Evolutionary conservation across 2,797 vertebrate species (phyloP), one percentile per base, ranked within the genome.

Genomic region (Eremophila alpestris): DNA sequence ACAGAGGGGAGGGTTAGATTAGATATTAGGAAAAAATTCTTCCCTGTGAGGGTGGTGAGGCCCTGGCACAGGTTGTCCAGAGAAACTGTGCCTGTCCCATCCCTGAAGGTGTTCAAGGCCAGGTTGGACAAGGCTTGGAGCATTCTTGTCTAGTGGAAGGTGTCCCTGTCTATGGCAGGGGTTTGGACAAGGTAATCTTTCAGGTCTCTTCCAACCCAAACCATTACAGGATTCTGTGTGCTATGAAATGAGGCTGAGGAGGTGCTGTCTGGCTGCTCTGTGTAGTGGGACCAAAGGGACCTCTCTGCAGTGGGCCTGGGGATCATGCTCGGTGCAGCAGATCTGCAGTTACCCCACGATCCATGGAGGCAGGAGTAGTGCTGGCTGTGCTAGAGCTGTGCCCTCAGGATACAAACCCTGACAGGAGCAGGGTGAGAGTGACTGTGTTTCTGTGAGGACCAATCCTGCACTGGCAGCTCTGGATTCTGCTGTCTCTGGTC

Each of bases 341-440:
- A 24, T 36, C 40, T 58, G 5, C 34, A 41, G 19, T 41, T 41
- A 64, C 10, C 19, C 34, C 16, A 1, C 0, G 7, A 11, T 3
- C 45, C 30, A 0, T 60, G n/a, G 74, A 18, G 22, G 24, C 1
- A 0, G 23, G 48, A 41, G 13, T 5, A 6, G 14, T 19, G 62
- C 46, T 83, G 65, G 40, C 45, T 2, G 8, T 2, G 11, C 59
- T 41, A 4, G 20, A 40, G 46, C 60, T 21, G 0, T 22, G n/a
- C 63, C 17, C 38, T 70, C 11, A 5, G 69, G 9, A 2, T 62
- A 30, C 32, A 14, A 12, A 32, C 7, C 20, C 45, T 38, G 77
- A 17, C 2, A 9, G 8, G 45, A 29, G 30, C 9, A 4, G 38
- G 16, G 2, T 11, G 13, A 17, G 10, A 58, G 5, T 3, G 3